Evolutionary conservation across 1,140 invertebrate genomes (phyloP).

Genomic region (Drosophila trapezifrons): DNA sequence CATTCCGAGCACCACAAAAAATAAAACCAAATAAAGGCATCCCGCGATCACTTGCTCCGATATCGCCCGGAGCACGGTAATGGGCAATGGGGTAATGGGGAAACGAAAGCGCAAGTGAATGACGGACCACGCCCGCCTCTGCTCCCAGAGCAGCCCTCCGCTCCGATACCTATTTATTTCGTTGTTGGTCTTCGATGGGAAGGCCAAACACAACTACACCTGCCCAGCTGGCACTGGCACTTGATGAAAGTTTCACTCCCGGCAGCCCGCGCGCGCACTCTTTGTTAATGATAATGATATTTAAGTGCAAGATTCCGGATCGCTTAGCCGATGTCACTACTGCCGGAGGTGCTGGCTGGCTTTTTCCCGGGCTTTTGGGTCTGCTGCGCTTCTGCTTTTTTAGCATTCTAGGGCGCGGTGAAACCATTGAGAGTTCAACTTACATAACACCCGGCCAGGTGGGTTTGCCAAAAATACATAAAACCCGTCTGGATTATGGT

Average conservation of each 20-base stretch:
- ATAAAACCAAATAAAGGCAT: slow-evolving; percentile 58
- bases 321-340: slow-evolving; percentile 7
- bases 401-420: slow-evolving; percentile 57
- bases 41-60: slow-evolving; percentile 48
- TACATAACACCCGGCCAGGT: slow-evolving; percentile 47
- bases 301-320: slow-evolving; percentile 38
- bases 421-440: slow-evolving; percentile 49
- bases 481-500: slow-evolving; percentile 36
- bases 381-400: slow-evolving; percentile 15
- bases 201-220: slow-evolving; percentile 26
- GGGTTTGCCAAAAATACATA: slow-evolving; percentile 44
- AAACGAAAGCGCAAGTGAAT: slow-evolving; percentile 72
- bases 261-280: background rate
- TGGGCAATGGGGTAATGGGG: slow-evolving; percentile 36
- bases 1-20: slow-evolving; percentile 56
- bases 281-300: slow-evolving; percentile 22
- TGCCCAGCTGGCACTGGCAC: slow-evolving; percentile 8
- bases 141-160: slow-evolving; percentile 14
- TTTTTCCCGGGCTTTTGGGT: slow-evolving; percentile 2
- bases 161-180: slow-evolving; percentile 36
- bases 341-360: slow-evolving; percentile 6
- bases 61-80: slow-evolving; percentile 19
- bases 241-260: slow-evolving; percentile 40
- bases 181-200: slow-evolving; percentile 10
- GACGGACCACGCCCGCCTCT: slow-evolving; percentile 22